Conservation (phyloP, 2,888 invertebrate species). For the Troides oblongomaculatus region DNA sequence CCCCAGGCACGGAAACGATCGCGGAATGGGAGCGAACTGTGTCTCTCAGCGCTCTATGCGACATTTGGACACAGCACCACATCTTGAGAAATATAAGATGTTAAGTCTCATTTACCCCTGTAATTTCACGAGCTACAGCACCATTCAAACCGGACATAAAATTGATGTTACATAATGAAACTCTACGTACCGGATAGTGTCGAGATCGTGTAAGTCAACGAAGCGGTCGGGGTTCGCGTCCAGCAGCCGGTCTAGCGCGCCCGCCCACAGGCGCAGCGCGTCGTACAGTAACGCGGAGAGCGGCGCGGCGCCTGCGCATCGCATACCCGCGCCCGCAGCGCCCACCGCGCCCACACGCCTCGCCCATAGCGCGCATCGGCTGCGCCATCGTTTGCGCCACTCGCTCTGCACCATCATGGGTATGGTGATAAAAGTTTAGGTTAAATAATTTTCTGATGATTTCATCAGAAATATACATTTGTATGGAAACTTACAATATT, state of each 20-base stretch:
- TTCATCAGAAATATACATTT: too few relatives aligned
- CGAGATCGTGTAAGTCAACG: conserved; percentile 54
- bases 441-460: background rate
- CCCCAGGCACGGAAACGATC: too few relatives aligned
- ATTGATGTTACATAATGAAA: too few relatives aligned
- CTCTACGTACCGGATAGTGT: conserved; percentile 44
- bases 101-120: too few relatives aligned
- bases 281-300: conserved; percentile 64
- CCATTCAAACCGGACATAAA: too few relatives aligned
- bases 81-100: too few relatives aligned
- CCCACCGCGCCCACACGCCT: conserved; percentile 21
- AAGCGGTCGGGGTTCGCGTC: conserved; percentile 43
- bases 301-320: conserved; percentile 37
- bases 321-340: conserved; percentile 24
- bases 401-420: conserved; percentile 31
- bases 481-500: background rate
- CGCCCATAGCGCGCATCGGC: conserved; percentile 37
- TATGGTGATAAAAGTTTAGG: background rate
- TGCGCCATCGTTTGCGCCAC: conserved; percentile 42
- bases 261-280: conserved; percentile 57
- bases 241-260: conserved; percentile 46
- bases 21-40: too few relatives aligned
- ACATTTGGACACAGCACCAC: too few relatives aligned
- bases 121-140: too few relatives aligned
- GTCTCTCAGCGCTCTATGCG: too few relatives aligned